Base-by-base conservation (phyloP, 2,797 vertebrate species). In the Tenualosa thibaudeaui region DNA sequence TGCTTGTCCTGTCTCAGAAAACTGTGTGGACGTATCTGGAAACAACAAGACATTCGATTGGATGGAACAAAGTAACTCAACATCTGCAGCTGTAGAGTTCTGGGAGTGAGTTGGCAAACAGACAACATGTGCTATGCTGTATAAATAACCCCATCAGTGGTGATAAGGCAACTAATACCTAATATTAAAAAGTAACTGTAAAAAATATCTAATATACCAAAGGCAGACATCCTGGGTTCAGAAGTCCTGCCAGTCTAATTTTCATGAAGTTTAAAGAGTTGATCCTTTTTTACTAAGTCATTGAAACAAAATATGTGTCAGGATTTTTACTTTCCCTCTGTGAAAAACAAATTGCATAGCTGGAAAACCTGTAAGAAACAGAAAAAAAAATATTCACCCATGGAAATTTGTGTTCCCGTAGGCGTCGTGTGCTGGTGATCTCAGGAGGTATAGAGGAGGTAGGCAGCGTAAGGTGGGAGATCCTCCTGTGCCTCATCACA, bases 381-480 rank as follows among this genome's bases (percentile, higher is more conserved):
- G n/a, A 7, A 6, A 60, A 6, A 60, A 26, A 24, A 22, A 2
- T 6, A 12, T 53, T 53, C 51, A 15, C 15, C 51, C 51, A 2
- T 53, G 13, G 51, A 53, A 15, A 53, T 53, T 19, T 56, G 54
- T 56, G 17, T 56, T 56, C 54, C 51, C 51, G 15, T 17, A 96
- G 95, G 71, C 91, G 85, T 1, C 90, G 94, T 50, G 94, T 95
- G 43, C 88, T 96, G 78, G 54, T 87, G 5, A 91, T 95, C 62
- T 95, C 95, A 6, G 89, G 91, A 3, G 94, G 95, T 0, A 94
- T 96, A 71, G 93, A 95, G 58, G 92, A 95, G 84, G 9, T 94
- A 0, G 93, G 95, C 51, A 91, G 88, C n/a, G 85, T 95, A 84
- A 90, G 92, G 58, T 94, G 93, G 93, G 93, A 94, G 85, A 13